phyloP scores from a whole-genome alignment of 2,797 vertebrate species.

The Danio aesculapii region DNA sequence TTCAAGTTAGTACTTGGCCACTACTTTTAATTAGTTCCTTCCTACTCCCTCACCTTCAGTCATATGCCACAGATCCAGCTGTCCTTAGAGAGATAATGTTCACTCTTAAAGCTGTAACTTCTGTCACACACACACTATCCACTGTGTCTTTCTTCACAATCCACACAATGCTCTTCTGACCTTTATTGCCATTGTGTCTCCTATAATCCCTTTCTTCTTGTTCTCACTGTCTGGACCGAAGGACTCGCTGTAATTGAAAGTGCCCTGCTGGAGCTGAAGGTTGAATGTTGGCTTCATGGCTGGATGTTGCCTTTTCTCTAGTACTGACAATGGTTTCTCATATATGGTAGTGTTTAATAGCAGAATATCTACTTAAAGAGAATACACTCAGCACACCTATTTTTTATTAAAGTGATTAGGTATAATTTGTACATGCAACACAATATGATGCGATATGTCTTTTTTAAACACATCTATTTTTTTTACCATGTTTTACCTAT shows the following conservation, averaged over 20 bases:
- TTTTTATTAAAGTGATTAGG: no score
- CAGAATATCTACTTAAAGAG: background rate
- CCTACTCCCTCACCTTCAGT: no score
- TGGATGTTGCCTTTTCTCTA: slow-evolving; percentile 23
- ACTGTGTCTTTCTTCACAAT: background rate
- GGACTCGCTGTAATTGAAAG: slow-evolving; percentile 12
- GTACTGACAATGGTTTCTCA: background rate
- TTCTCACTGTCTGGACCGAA: slow-evolving; percentile 9
- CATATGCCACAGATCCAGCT: background rate
- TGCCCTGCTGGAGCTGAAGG: slow-evolving; percentile 17
- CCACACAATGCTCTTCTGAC: background rate
- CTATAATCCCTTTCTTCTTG: slow-evolving; percentile 7
- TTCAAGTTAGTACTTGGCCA: no score
- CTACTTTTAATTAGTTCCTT: background rate
- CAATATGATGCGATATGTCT: no score
- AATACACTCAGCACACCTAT: no score
- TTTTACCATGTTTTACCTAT: no score
- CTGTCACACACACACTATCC: background rate
- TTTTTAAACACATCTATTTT: no score
- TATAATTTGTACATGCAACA: no score
- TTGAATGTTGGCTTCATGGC: slow-evolving; percentile 35
- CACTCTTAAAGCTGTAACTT: background rate
- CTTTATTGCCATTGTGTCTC: background rate
- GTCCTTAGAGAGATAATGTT: background rate
- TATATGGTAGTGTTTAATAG: slow-evolving; percentile 5